Evolutionary conservation across 2,888 invertebrate species (phyloP), one percentile per base, ranked within the genome.

Genomic region (Exephanes ischioxanthus): DNA sequence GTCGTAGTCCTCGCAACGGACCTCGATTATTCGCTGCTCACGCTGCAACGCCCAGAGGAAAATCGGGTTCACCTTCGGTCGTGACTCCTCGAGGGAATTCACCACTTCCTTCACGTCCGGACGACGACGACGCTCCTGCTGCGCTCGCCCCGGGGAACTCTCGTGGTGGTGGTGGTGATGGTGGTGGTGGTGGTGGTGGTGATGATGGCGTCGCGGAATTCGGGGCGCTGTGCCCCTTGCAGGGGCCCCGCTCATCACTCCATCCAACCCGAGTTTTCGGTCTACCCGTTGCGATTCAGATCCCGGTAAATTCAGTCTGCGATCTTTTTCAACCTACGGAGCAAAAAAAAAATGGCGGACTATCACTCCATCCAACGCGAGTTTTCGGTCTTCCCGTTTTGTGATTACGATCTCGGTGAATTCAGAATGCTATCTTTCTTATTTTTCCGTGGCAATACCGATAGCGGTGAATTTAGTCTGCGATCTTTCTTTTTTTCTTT

Each of bases 1-100:
- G 95, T 98, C 97, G 95, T 97, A 97, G 94, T 98, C 97, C 94
- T 98, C 98, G 95, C 97, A 97, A 94, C 96, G 96, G 90, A 98
- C 97, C 94, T 97, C 97, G 92, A 97, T 96, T 94, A 98, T 97
- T 93, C 96, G 96, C 87, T 97, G 97, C 94, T 97, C 97, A 90
- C 96, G 96, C 94, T 97, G 97, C 92, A 97, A 96, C 87, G 97
- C 97, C 97, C 97, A 98, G 89, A 98, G 95, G 94, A 98, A 98
- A 88, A 98, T 97, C 89, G 97, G 97, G 92, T 97, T 97, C 89
- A 97, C 96, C 86, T 94, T 94, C 84, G 96, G 96, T 90, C 97
- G 95, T 91, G 94, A 94, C 92, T 95, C 75, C 77, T 95, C 94
- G 90, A 94, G 91, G 0, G 70, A 33, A 16, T 41, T 41, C 14